Base-by-base conservation (phyloP, 2,113 vertebrate genomes). In the Boulengeromyrus knoepffleri region DNA sequence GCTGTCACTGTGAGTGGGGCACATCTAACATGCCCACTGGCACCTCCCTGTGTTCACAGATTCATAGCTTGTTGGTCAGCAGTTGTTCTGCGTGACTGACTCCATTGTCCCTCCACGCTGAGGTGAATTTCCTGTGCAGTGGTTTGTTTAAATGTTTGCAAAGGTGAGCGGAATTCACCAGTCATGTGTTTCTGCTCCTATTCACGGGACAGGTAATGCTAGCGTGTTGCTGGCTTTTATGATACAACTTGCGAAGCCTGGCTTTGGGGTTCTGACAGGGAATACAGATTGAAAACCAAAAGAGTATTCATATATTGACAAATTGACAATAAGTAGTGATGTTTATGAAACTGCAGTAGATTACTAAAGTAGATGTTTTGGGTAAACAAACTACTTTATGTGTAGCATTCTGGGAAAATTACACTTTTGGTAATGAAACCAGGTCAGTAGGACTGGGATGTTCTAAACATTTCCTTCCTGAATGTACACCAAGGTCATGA, bases 81-180 rank as follows among this genome's bases (percentile, higher is more conserved):
- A 95, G 85, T 95, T 94, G 91, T 96, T 96, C 95, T 92, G 94
- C 95, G 91, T 95, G 94, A 93, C 89, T 95, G 94, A 93, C 87
- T 92, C 93, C 91, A 93, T 96, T 97, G 95, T 96, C 90, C 88
- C 45, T 56, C 45, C 91, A 91, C 86, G 49, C 90, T 93, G 92
- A 94, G 92, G 91, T 94, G 93, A 95, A 91, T 89, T 85, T 92
- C 85, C 92, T 52, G 87, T 36, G 66, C 88, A 90, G 88, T 89
- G 91, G 91, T 91, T 94, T 95, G 94, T 94, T 92, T 53, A 80
- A 89, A 66, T 88, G 91, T 91, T 91, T 93, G 91, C 91, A 92
- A 92, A 87, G 85, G 74, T 91, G 80, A 91, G 91, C 90, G 89
- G 86, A 93, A 89, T 84, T 88, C 27, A 77, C n/a, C 50, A 31